Evolutionary conservation across 2,113 vertebrate genomes (phyloP), one percentile per base, ranked within the genome.

Genomic region (Trogon surrucura): DNA sequence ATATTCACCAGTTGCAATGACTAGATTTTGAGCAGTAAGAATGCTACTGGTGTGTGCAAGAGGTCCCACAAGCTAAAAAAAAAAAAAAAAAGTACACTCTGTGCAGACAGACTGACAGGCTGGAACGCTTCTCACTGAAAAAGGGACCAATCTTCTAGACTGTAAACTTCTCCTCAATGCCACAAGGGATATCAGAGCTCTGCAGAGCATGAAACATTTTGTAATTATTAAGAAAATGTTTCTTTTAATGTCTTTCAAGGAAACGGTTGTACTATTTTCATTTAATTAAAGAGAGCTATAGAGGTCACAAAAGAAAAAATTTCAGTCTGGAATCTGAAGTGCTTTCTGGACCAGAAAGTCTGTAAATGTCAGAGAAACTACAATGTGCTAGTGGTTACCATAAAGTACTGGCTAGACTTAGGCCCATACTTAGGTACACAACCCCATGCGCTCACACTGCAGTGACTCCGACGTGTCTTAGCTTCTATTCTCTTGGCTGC

Each of bases 311-410:
- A 53, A 51, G 13, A 25, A 54, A 92, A 91, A 53, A 29, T 1
- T 2, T 38, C 32, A 69, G 54, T 5, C 8, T 47, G 22, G 25
- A 30, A 80, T 34, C 9, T 16, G 1, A 81, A 72, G n/a, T 41
- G 5, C 9, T 69, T 56, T 77, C 34, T 80, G 29, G 67, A 78
- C 10, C n/a, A 89, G 30, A 11, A 83, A 66, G 16, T 44, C 41
- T 45, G 1, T 8, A 83, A 80, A 9, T 29, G n/a, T 36, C 19
- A 79, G 10, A 94, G 11, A 65, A 80, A 65, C 16, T 56, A 34
- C 29, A 72, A 3, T 0, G 1, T 6, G 22, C 22, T 13, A 17
- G 12, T 25, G 10, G 23, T 16, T 8, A 44, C 47, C 26, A 30
- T 13, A 21, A 74, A 44, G 22, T 12, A 41, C n/a, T 21, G 45